Evolutionary conservation across 2,888 invertebrate genomes (phyloP), one percentile per base, ranked within the genome.

Genomic region (Parnassius orleans): DNA sequence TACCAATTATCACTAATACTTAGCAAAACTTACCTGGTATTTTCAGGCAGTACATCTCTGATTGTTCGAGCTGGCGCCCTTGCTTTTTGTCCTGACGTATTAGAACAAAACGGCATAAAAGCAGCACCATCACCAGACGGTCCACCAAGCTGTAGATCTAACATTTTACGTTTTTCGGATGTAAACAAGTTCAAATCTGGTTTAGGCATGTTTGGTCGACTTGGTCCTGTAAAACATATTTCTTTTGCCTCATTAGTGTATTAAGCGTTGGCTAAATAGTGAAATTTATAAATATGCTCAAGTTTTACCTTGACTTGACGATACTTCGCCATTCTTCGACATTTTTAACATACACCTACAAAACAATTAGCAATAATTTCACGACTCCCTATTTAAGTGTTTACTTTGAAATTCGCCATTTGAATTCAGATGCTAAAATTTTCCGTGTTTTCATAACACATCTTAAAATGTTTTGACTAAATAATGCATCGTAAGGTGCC

Each of bases 291-390:
- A 56, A 41, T 60, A 57, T 53, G 63, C 52, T 56, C 52, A 47
- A 52, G 43, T 51, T 60, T 74, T 93, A 88, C 93, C 92, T 89
- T 93, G 93, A 85, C 92, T 93, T 82, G 94, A 93, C 79, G 94
- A 93, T 90, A 94, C 93, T 87, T 93, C 94, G 87, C 94, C 93
- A 92, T 94, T 94, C 89, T 94, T 95, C 92, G 95, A 95, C 95
- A 95, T 95, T 93, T 87, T 89, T 79, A 69, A 65, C 65, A 67
- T 68, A 67, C 65, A 67, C 67, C 66, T 61, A 65, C 66, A 65
- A 71, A 69, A 66, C 66, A 67, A 56, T 63, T 65, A 68, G 65
- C 63, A 62, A 77, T 71, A 74, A 76, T 75, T 77, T 76, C 67
- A 77, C 72, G 80, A 80, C 72, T 80, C 77, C 83, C 83, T 80